Evolutionary conservation across 1,140 invertebrate genomes (phyloP).

Genomic region (Sycobia sp.): DNA sequence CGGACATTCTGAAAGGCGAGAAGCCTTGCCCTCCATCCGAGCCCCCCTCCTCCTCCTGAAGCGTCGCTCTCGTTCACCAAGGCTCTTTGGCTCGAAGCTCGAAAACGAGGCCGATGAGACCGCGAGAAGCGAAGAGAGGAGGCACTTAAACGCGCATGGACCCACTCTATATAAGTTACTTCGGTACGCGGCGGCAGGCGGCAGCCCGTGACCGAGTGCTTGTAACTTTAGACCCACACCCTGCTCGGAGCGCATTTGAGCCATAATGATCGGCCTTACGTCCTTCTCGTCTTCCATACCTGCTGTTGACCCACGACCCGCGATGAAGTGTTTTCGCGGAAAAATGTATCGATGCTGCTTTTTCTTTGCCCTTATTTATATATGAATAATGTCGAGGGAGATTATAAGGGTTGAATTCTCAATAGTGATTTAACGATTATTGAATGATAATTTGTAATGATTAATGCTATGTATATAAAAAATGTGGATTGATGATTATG

Average conservation of each 20-base stretch:
- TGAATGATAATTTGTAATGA: no score
- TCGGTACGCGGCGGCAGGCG: conserved; percentile 31
- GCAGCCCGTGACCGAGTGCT: conserved; percentile 39
- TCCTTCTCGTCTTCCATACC: background rate
- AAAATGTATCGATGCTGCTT: background rate
- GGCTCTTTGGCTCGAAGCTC: background rate
- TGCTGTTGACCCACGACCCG: conserved; percentile 1
- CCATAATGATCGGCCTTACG: conserved; percentile 6
- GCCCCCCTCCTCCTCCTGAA: no score
- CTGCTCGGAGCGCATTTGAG: background rate
- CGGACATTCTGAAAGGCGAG: conserved; percentile 37
- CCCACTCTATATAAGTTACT: no score
- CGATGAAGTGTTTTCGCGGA: background rate
- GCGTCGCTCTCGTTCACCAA: no score
- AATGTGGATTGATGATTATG: no score
- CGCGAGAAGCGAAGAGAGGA: conserved; percentile 16
- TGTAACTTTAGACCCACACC: conserved; percentile 11
- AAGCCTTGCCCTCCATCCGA: background rate
- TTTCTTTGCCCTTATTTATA: no score
- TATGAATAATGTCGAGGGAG: no score
- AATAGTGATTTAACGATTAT: no score
- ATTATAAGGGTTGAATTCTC: no score
- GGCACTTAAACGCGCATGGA: conserved; percentile 20
- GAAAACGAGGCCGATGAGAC: conserved; percentile 25
- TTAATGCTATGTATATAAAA: no score